Evolutionary conservation across 2,113 vertebrate species (phyloP), one percentile per base, ranked within the genome.

Genomic region (Sylvia atricapilla): DNA sequence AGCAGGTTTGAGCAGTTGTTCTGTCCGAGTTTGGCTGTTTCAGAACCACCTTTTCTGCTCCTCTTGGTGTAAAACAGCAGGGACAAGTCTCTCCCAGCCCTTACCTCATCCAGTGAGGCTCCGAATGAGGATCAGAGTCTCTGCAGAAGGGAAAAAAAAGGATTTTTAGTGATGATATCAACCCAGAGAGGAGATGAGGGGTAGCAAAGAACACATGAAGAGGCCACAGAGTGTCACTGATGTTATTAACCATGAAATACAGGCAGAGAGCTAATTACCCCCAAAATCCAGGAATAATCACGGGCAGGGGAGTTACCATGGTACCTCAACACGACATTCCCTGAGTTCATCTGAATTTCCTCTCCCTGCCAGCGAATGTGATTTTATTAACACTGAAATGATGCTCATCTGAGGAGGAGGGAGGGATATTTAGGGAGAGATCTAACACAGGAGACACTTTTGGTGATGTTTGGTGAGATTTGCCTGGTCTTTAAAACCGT

Each of bases 261-360:
- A 7, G 33, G 17, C 33, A 72, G 22, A 59, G 43, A 43, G 79
- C n/a, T 23, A 72, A 88, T 47, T 11, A 68, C 47, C 15, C 52
- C 53, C 55, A 9, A 68, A 64, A 62, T 28, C 44, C 78, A 23
- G 3, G 8, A 35, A 10, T 31, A 55, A 39, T 28, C 27, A 6
- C 0, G 1, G 44, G 3, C 9, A 41, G 28, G 25, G 49, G 17
- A 24, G 27, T 18, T 35, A 7, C 39, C 22, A 7, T 18, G 30
- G 16, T 3, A 5, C 39, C 43, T 37, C 35, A 25, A 4, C n/a
- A 2, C 0, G 11, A 7, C 2, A 12, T 22, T 28, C 30, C 39
- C 49, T 24, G 16, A 3, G 0, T 6, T 41, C 18, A 1, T 17
- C 20, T 9, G 39, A 4, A 55, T 44, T 73, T 77, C 19, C 21